Percentiles rank a stretch among this genome's conserved stretches.
Evolutionary conservation across 30 jellyfish, hydroid and myxozoan species (phyloP).

Genomic region (Turritopsis rubra): DNA sequence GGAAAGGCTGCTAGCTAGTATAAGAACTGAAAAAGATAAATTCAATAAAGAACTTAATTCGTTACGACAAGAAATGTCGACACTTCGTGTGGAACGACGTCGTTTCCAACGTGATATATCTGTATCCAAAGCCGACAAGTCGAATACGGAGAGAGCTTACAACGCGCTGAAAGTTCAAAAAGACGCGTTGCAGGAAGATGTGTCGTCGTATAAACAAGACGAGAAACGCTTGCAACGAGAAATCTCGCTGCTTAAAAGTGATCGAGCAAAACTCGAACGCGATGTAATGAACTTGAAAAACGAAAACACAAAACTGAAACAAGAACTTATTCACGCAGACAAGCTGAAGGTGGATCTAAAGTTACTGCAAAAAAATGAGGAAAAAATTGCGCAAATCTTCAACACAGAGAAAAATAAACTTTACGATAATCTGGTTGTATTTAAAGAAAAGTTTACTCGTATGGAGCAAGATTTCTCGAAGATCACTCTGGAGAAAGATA

Average conservation of each 20-base stretch:
- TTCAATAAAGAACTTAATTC: conserved; percentile 75
- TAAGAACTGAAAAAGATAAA: conserved; percentile 83
- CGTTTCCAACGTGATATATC: conserved; percentile 93
- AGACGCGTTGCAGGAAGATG: conserved; percentile 86
- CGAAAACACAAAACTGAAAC: conserved; percentile 76
- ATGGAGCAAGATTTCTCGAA: conserved; percentile 68
- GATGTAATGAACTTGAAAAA: conserved; percentile 81
- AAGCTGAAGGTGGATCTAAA: conserved; percentile 68
- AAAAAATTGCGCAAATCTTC: conserved; percentile 56
- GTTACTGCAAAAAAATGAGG: conserved; percentile 87
- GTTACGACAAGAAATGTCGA: conserved; percentile 83
- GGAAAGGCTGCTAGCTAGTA: conserved; percentile 66
- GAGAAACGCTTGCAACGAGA: conserved; percentile 89
- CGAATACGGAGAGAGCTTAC: conserved; percentile 96
- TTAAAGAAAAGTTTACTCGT: conserved; percentile 61
- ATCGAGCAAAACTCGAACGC: conserved; percentile 80
- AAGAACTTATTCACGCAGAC: conserved; percentile 81
- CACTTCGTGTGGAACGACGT: conserved; percentile 94
- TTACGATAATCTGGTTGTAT: conserved; percentile 42
- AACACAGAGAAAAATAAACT: conserved; percentile 74
- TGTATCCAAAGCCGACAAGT: conserved; percentile 84
- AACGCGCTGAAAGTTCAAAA: conserved; percentile 86
- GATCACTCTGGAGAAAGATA: conserved; percentile 70
- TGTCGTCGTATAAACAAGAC: conserved; percentile 69
- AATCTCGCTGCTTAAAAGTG: conserved; percentile 65